These are phyloP conservation scores for Oncorhynchus tshawytscha DNA, from an alignment of 2,113 vertebrate species.

Conservation along the genomic window DNA sequence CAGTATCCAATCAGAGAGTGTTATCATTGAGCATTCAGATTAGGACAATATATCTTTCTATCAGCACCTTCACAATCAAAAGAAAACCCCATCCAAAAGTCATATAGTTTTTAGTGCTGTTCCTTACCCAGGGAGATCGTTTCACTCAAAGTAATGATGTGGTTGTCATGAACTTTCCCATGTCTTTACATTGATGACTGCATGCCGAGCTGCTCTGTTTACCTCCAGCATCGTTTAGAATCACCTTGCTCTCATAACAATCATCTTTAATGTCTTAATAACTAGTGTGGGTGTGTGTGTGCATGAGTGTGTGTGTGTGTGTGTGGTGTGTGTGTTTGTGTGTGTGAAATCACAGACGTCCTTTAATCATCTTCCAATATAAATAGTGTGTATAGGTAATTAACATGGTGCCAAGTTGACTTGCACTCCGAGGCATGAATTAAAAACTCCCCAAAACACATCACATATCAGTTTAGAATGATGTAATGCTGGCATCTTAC, in stretches of 20 bases:
- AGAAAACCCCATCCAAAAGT: too few species aligned
- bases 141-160: conserved; percentile 55
- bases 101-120: too few species aligned
- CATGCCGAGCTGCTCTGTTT: conserved; percentile 51
- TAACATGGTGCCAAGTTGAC: conserved; percentile 61
- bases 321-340: too few species aligned
- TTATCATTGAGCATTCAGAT: too few species aligned
- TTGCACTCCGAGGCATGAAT: conserved; percentile 10
- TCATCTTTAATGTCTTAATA: conserved; percentile 65
- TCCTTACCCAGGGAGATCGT: conserved; percentile 55
- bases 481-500: neutral
- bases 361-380: conserved; percentile 71
- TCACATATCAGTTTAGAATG: neutral
- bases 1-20: conserved; percentile 11
- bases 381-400: conserved; percentile 69
- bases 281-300: conserved; percentile 40
- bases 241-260: conserved; percentile 70
- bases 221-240: conserved; percentile 50
- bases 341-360: conserved; percentile 23
- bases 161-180: conserved; percentile 32
- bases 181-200: conserved; percentile 38
- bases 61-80: too few species aligned
- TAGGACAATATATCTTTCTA: too few species aligned
- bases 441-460: neutral
- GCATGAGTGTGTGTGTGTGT: neutral